Evolutionary conservation across 2,797 vertebrate genomes (phyloP), one percentile per base, ranked within the genome.

Genomic region (Aldrovandia affinis): DNA sequence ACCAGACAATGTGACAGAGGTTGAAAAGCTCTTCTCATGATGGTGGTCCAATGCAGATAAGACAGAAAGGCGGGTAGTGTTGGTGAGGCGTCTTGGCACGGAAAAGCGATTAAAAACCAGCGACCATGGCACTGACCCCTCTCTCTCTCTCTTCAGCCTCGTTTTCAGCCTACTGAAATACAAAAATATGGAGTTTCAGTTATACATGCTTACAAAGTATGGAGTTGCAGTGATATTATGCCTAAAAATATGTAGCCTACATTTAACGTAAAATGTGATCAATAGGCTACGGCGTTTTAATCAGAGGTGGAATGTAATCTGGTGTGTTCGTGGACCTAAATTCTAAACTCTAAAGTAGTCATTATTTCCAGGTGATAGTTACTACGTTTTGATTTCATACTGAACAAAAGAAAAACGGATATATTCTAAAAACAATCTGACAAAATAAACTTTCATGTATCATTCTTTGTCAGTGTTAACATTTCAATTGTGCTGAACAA

Each of bases 21-120:
- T 87, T 59, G 93, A 61, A 89, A 92, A 84, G 89, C 91, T 89
- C 90, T 95, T 96, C 94, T 97, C 97, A 97, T 98, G 90, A 93
- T 96, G 88, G 89, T 81, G 83, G 83, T 91, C 88, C 87, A 50
- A 61, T 57, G 91, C 87, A 88, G 87, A 80, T 89, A 78, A 84
- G 85, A 90, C 82, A 83, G 87, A 83, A 89, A 88, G 77, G 85
- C 89, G 89, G 89, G 91, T 82, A 73, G 33, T 42, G 63, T 80
- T 83, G 79, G 81, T 83, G 85, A 83, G 85, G 85, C 73, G 90
- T 92, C 87, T 90, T 79, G 90, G 89, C 84, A 90, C 83, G 33
- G 78, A 44, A 36, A 50, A 82, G 81, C 28, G 81, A 87, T 94
- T 92, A 93, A 85, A 91, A 88, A 88, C 88, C 91, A 81, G 18